phyloP scores from a whole-genome alignment of 2,797 vertebrate species.

The Sylvilagus floridanus region DNA sequence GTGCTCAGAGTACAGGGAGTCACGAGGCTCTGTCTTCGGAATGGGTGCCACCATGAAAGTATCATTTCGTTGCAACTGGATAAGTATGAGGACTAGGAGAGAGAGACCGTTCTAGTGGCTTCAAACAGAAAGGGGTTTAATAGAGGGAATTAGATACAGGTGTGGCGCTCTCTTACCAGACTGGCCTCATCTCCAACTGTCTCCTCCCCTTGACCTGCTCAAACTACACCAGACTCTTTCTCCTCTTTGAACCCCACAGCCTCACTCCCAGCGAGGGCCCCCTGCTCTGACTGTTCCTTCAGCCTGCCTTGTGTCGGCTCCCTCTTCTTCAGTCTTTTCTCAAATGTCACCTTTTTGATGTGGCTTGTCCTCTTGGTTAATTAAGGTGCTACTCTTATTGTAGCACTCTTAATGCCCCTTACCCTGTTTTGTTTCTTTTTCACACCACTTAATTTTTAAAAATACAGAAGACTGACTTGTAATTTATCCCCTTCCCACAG shows the following conservation, averaged over 20 bases:
- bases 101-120: slow-evolving; percentile 19
- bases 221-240: not conserved
- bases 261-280: not conserved
- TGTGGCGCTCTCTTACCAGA: not conserved
- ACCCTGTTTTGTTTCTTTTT: not conserved
- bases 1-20: not conserved
- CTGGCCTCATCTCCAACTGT: not conserved
- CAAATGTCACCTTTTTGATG: not conserved
- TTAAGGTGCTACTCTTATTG: not conserved
- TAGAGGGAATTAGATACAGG: not conserved
- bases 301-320: not conserved
- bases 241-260: not conserved
- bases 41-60: not conserved
- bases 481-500: not conserved
- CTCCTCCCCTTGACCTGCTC: no score
- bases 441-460: slow-evolving; percentile 37
- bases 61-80: not conserved
- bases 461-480: not conserved
- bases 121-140: slow-evolving; percentile 63
- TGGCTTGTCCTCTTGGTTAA: not conserved
- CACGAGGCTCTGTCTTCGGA: not conserved
- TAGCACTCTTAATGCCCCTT: not conserved
- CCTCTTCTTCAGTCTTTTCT: not conserved
- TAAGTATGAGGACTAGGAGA: not conserved
- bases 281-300: not conserved